Conservation (phyloP, 1,140 invertebrate genomes). For the Drosophila paulistorum region DNA sequence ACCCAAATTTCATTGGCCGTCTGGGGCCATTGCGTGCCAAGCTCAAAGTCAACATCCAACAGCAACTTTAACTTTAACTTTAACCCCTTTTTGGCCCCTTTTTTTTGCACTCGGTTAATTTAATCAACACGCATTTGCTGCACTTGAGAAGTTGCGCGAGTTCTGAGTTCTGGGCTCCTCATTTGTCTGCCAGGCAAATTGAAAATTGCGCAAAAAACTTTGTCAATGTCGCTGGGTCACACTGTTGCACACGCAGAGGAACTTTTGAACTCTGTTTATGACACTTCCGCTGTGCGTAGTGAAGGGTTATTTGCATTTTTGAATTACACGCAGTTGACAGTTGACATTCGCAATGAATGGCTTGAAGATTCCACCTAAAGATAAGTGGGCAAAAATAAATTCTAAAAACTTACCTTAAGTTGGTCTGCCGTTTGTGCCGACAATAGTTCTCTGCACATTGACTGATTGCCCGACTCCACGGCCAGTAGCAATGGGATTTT, state of each 20-base stretch:
- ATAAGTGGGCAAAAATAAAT: background rate
- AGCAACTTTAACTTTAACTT: conserved; percentile 69
- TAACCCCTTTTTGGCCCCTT: conserved; percentile 35
- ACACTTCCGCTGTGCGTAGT: conserved; percentile 31
- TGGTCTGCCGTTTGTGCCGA: conserved; percentile 92
- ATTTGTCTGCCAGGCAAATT: conserved; percentile 47
- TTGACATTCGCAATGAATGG: background rate
- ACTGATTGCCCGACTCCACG: conserved; percentile 95
- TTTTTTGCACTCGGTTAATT: conserved; percentile 58
- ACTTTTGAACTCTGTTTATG: conserved; percentile 22
- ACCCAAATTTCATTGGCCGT: conserved; percentile 65
- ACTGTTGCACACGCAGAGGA: conserved; percentile 54
- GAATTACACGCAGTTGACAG: conserved; percentile 45
- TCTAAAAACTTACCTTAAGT: conserved; percentile 84
- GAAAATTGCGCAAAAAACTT: conserved; percentile 61
- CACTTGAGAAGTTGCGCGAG: conserved; percentile 43
- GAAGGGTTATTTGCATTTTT: conserved; percentile 55
- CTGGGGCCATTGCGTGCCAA: conserved; percentile 63
- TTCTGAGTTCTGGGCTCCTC: conserved; percentile 10
- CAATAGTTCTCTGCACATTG: conserved; percentile 95
- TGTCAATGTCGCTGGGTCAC: conserved; percentile 59
- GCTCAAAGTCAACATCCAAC: conserved; percentile 68
- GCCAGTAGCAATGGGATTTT: conserved; percentile 96
- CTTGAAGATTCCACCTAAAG: background rate
- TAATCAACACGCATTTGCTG: conserved; percentile 75